Base-by-base conservation (phyloP, 2,888 invertebrate genomes). In the Eledone cirrhosa region DNA sequence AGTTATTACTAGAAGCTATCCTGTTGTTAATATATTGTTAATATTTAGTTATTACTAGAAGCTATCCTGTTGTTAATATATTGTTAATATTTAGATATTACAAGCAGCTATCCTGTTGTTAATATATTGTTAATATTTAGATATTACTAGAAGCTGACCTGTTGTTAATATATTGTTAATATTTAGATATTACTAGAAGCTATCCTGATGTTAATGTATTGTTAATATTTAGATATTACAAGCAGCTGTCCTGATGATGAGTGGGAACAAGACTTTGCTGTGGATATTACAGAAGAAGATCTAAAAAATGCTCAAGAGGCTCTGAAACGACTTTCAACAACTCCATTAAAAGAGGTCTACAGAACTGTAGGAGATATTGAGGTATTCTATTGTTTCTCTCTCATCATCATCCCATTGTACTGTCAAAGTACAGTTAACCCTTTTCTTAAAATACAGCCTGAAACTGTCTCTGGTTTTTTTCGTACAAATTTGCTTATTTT, bases 231-330 rank as follows among this genome's bases (percentile, higher is more conserved):
- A 80, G 80, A 79, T 67, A 29, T 27, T 33, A 27, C 31, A 4
- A 72, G 79, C 19, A 33, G 72, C 31, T 81, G 82, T 69, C 80
- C 83, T n/a, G 88, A 86, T 75, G 90, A 90, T 78, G 90, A 90
- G 80, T 90, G 90, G 90, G 90, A 90, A 78, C 85, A 87, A 80
- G 90, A 89, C 79, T 89, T 90, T 87, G 88, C 88, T 81, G 82
- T 89, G 29, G 89, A 89, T 75, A 80, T 89, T 19, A 89, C 88
- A 22, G 89, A 89, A 41, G 89, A 89, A 72, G 89, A 90, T 79
- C 79, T 89, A 74, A 86, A 85, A 78, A 84, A 87, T 24, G 88
- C 88, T 24, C 87, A 87, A 79, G 85, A 86, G 79, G 86, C 88
- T 69, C 88, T 87, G 24, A 86, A 87, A 77, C 86, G 85, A 80